phyloP scores from a whole-genome alignment of 2,888 invertebrate genomes.

The Drosophila diplacantha region DNA sequence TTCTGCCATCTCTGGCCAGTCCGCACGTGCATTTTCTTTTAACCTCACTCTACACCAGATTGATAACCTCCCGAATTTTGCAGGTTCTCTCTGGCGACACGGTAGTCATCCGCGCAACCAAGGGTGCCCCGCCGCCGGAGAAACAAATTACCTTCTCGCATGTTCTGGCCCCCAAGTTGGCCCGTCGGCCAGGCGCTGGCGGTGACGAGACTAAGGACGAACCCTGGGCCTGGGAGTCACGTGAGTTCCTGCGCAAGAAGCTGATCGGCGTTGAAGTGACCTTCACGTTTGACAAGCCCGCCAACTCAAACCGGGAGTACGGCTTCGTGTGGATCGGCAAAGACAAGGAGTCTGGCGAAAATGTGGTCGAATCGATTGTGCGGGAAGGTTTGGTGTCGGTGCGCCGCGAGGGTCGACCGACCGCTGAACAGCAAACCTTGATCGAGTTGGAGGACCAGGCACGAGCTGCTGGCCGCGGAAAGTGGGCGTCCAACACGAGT shows the following conservation, averaged over 20 bases:
- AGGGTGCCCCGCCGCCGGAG: slow-evolving; percentile 93
- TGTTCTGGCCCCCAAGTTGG: slow-evolving; percentile 94
- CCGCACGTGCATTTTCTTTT: slow-evolving; percentile 40
- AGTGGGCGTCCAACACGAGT: slow-evolving; percentile 81
- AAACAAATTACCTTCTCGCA: slow-evolving; percentile 93
- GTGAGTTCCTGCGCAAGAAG: slow-evolving; percentile 95
- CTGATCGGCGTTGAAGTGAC: slow-evolving; percentile 93
- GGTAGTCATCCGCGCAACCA: slow-evolving; percentile 91
- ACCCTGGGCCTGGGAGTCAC: slow-evolving; percentile 98
- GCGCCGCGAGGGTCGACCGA: slow-evolving; percentile 82
- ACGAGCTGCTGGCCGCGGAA: slow-evolving; percentile 91
- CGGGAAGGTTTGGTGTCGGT: slow-evolving; percentile 94
- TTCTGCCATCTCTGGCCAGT: slow-evolving; percentile 11
- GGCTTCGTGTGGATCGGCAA: slow-evolving; percentile 91
- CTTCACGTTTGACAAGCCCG: slow-evolving; percentile 90
- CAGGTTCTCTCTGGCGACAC: slow-evolving; percentile 98
- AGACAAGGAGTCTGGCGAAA: slow-evolving; percentile 88
- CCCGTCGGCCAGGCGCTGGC: slow-evolving; percentile 82
- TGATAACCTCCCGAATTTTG: slow-evolving; percentile 53
- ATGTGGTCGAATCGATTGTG: slow-evolving; percentile 91
- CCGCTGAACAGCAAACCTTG: slow-evolving; percentile 85
- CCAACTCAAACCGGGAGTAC: slow-evolving; percentile 91
- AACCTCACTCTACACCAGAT: slow-evolving; percentile 48
- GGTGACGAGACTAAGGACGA: slow-evolving; percentile 88
- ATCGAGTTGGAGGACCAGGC: slow-evolving; percentile 94